Conservation (phyloP, 2,888 invertebrate species). For the Pollenia angustigena region DNA sequence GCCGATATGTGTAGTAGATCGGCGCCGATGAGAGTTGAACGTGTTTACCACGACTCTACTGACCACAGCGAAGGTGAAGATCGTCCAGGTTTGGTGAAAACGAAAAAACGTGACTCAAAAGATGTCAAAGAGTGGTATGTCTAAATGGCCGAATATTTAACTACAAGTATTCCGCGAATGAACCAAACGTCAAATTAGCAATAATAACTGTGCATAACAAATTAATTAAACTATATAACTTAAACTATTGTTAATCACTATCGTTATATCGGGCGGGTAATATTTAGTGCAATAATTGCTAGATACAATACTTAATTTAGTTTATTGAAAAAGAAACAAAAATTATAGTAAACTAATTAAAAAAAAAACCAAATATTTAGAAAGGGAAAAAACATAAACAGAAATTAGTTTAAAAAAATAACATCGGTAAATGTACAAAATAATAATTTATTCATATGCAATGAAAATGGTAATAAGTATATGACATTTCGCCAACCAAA, state of each 20-base stretch:
- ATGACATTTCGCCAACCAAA: conserved; percentile 58
- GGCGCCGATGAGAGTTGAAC: conserved; percentile 68
- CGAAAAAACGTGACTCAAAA: conserved; percentile 91
- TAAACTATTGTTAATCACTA: conserved; percentile 76
- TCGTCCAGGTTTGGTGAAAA: conserved; percentile 84
- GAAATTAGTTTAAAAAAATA: conserved; percentile 56
- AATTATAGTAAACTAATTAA: conserved; percentile 1
- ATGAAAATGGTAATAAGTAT: conserved; percentile 70
- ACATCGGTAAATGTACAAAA: conserved; percentile 75
- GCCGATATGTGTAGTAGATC: conserved; percentile 68
- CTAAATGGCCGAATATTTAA: conserved; percentile 84
- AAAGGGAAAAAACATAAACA: conserved; percentile 49
- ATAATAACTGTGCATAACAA: conserved; percentile 75
- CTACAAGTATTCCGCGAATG: conserved; percentile 10
- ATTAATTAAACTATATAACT: conserved; percentile 61
- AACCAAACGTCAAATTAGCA: conserved; percentile 80
- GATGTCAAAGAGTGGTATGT: conserved; percentile 99
- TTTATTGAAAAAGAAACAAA: conserved; percentile 50
- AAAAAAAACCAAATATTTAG: conserved; percentile 46
- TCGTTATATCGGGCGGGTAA: conserved; percentile 73
- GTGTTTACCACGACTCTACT: conserved; percentile 77
- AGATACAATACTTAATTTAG: conserved; percentile 71
- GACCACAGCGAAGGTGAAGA: conserved; percentile 83
- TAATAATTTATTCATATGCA: conserved; percentile 73
- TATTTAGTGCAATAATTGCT: conserved; percentile 72